Percentiles rank a stretch among this genome's conserved stretches.
Evolutionary conservation across 2,888 invertebrate genomes (phyloP).

Genomic region (Drosophila algonquin): DNA sequence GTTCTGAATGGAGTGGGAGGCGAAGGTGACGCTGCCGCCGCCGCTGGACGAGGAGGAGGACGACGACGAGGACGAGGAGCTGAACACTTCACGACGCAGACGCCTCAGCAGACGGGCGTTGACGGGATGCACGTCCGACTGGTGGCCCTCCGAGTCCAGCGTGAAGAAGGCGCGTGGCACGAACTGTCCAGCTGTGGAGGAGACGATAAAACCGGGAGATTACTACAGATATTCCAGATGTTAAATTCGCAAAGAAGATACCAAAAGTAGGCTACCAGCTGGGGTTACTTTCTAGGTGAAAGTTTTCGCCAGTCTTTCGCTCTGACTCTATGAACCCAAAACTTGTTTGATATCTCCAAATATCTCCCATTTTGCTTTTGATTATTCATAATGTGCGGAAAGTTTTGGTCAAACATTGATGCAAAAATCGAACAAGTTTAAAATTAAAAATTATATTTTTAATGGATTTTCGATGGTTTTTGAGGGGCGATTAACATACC

Average conservation of each 20-base stretch:
- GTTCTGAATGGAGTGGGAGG: conserved; percentile 37
- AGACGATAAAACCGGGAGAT: background rate
- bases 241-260: background rate
- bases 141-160: conserved; percentile 79
- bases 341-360: background rate
- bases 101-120: conserved; percentile 77
- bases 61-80: conserved; percentile 66
- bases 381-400: conserved; percentile 37
- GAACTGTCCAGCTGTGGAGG: conserved; percentile 66
- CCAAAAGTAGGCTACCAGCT: conserved; percentile 7
- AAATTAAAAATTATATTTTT: conserved; percentile 7
- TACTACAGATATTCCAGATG: background rate
- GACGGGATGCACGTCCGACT: conserved; percentile 75
- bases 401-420: conserved; percentile 43
- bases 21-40: conserved; percentile 47
- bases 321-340: background rate
- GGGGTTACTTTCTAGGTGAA: conserved; percentile 11
- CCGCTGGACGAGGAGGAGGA: conserved; percentile 50
- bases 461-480: conserved; percentile 26
- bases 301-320: conserved; percentile 13
- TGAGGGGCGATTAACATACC: conserved; percentile 25
- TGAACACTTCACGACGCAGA: conserved; percentile 68
- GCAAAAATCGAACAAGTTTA: conserved; percentile 34
- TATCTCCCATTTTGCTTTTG: background rate
- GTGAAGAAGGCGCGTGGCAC: conserved; percentile 80